Evolutionary conservation across 2,113 vertebrate species (phyloP), one percentile per base, ranked within the genome.

Genomic region (Bubo blakistoni): DNA sequence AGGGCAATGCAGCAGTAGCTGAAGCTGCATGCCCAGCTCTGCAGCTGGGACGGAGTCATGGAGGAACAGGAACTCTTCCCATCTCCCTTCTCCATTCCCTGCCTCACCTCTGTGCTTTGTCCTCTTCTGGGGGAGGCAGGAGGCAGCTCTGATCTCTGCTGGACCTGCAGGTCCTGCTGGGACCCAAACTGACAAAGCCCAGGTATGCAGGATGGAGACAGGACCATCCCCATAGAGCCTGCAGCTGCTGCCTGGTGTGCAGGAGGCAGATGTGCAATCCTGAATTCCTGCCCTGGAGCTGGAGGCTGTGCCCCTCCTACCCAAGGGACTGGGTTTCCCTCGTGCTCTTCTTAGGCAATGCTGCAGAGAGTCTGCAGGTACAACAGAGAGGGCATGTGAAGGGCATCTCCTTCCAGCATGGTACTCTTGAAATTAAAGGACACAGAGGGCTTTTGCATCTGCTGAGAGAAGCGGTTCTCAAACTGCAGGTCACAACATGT

Each of bases 201-300:
- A 17, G 20, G 6, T 61, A 13, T 21, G 55, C 36, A 1, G 0
- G 11, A 2, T 0, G 10, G 27, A 88, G 52, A 46, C 27, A 72
- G 47, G 34, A 47, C 10, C 27, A 38, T 11, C 13, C 46, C 38
- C 47, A 9, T 0, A 0, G 9, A 85, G 32, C 61, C 26, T 51
- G 57, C 38, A 57, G 61, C 54, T 1, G 0, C 58, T n/a, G 36
- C 29, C 19, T 0, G 0, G 8, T 0, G 2, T 27, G 80, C 65
- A 32, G 73, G n/a, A 54, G 66, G 55, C 69, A 40, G 47, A 49
- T 18, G 57, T 6, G 9, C 40, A 12, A 2, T 25, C 7, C 27
- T 16, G 13, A 2, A 0, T 17, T 47, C 30, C 61, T 34, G 34
- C 26, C 24, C 55, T 17, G 63, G 30, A 44, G 16, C 73, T 6